A percentile compares a stretch with the other conserved stretches of the same genome.
These are phyloP conservation scores for Setipinna tenuifilis DNA, from an alignment of 2,797 vertebrate genomes.

Conservation along the genomic window DNA sequence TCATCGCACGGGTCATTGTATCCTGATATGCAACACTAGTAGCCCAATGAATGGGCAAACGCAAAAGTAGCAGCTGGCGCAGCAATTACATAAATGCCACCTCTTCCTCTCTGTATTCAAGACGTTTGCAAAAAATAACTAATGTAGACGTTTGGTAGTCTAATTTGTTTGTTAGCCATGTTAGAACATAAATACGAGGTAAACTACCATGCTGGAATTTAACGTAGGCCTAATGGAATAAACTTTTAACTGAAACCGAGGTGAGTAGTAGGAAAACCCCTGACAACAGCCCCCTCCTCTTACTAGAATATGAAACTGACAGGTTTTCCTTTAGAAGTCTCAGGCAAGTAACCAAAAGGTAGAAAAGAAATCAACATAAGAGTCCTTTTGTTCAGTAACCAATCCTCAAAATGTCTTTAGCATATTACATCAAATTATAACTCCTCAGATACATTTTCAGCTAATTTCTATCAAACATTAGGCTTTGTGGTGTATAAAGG, in stretches of 20 bases:
- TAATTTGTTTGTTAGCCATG: neutral
- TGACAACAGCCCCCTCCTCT: neutral
- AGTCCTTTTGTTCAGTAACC: neutral
- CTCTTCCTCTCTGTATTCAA: neutral
- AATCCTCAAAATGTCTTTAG: neutral
- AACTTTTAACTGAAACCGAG: neutral
- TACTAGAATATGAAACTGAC: neutral
- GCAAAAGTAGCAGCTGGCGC: slow-evolving; percentile 13
- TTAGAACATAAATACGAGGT: neutral
- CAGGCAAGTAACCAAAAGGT: neutral
- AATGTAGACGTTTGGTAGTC: neutral
- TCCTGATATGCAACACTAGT: neutral
- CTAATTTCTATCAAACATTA: too few species aligned
- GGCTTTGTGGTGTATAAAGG: neutral
- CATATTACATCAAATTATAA: neutral
- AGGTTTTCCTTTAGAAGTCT: neutral
- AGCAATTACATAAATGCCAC: slow-evolving; percentile 23
- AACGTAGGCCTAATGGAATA: neutral
- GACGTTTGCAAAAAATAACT: neutral
- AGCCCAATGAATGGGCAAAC: slow-evolving; percentile 8
- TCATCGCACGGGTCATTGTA: neutral
- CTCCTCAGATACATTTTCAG: neutral
- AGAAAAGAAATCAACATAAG: neutral
- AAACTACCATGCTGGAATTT: neutral
- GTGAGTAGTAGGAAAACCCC: neutral